Evolutionary conservation across 2,797 vertebrate species (phyloP).

Genomic region (Carcharodon carcharias): DNA sequence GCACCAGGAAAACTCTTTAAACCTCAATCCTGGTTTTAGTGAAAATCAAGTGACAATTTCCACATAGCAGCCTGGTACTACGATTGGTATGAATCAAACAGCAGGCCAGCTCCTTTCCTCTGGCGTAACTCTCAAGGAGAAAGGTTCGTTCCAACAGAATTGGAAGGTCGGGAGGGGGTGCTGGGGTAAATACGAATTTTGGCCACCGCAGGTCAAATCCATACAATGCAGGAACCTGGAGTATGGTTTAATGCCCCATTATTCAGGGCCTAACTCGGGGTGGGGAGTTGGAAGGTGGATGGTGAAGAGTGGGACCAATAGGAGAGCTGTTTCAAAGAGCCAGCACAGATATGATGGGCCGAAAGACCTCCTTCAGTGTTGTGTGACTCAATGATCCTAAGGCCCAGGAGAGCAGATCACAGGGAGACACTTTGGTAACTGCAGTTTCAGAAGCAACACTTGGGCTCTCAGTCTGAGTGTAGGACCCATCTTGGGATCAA

Average conservation of each 20-base stretch:
- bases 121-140: neutral
- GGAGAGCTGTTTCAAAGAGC: neutral
- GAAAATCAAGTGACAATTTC: neutral
- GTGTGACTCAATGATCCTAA: neutral
- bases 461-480: neutral
- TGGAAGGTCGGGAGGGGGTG: too few species aligned
- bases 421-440: too few species aligned
- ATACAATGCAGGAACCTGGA: neutral
- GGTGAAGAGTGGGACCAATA: too few species aligned
- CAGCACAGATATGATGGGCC: neutral
- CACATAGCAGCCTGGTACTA: neutral
- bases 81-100: neutral
- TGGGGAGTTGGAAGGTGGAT: too few species aligned
- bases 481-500: neutral
- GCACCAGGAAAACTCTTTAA: neutral
- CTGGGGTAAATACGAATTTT: neutral
- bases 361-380: neutral
- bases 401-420: neutral
- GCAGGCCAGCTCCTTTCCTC: neutral
- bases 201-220: too few species aligned
- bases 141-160: neutral
- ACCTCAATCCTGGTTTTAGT: neutral
- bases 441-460: too few species aligned
- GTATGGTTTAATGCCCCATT: neutral
- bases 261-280: neutral